Percentiles rank a stretch among this genome's conserved stretches.
Conservation (phyloP, 2,888 invertebrate species). For the Aelia acuminata region DNA sequence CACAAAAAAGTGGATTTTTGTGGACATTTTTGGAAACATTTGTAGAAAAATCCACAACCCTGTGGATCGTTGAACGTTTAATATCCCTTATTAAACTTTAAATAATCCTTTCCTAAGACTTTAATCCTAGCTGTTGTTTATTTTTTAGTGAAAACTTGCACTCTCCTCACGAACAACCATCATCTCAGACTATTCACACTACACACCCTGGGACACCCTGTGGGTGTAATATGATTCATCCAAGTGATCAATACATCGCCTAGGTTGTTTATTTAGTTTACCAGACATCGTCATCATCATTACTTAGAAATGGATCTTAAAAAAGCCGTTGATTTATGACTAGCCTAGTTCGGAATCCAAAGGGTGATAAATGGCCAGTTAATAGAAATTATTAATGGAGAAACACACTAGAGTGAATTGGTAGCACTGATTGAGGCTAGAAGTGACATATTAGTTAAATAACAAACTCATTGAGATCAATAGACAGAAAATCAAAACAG, state of each 20-base stretch:
- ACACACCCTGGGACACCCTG: too few species aligned
- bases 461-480: neutral
- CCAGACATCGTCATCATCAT: neutral
- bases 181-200: too few species aligned
- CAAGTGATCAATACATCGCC: neutral
- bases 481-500: neutral
- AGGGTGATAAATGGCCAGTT: neutral
- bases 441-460: neutral
- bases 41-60: too few species aligned
- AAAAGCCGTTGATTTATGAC: neutral
- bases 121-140: too few species aligned
- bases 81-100: too few species aligned
- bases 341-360: neutral
- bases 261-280: neutral
- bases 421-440: constrained; percentile 28
- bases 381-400: neutral
- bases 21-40: too few species aligned
- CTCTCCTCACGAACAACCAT: too few species aligned
- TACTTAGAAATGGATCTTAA: neutral
- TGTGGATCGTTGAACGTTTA: too few species aligned
- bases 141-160: too few species aligned
- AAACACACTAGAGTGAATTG: constrained; percentile 7
- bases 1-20: too few species aligned
- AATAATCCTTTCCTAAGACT: too few species aligned
- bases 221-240: too few species aligned